Evolutionary conservation across 1,140 invertebrate genomes (phyloP).

Genomic region (Zaprionus taronus): DNA sequence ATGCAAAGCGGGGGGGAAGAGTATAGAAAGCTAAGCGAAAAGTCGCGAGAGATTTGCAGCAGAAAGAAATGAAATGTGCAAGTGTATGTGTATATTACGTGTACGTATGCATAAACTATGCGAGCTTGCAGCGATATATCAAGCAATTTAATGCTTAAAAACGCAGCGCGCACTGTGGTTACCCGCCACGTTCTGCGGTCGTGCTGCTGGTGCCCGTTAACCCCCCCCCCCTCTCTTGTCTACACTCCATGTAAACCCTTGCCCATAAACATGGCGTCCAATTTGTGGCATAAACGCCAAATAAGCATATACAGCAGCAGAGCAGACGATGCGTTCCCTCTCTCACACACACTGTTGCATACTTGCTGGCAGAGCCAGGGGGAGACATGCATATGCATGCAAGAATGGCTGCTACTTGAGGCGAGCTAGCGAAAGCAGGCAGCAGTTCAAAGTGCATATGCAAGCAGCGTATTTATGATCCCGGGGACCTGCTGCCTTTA

Average conservation of each 20-base stretch:
- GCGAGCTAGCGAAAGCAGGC: neutral
- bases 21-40: constrained; percentile 41
- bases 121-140: constrained; percentile 62
- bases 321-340: neutral
- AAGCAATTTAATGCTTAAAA: constrained; percentile 81
- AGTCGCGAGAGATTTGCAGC: constrained; percentile 37
- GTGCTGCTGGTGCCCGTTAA: neutral
- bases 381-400: constrained; percentile 45
- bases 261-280: constrained; percentile 68
- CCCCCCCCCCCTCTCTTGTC: neutral
- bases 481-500: constrained; percentile 46
- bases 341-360: constrained; percentile 26
- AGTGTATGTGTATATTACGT: constrained; percentile 1
- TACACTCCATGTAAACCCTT: neutral
- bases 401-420: constrained; percentile 35
- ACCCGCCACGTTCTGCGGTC: constrained; percentile 49
- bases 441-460: constrained; percentile 43
- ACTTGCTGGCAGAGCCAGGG: constrained; percentile 19
- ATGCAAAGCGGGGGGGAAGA: constrained; percentile 23
- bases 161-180: constrained; percentile 59
- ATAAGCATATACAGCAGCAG: constrained; percentile 59
- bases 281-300: constrained; percentile 75
- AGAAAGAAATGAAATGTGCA: neutral
- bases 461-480: constrained; percentile 40
- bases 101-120: constrained; percentile 10